Conservation (phyloP, 2,888 invertebrate genomes). For the Eucera pruinosa region DNA sequence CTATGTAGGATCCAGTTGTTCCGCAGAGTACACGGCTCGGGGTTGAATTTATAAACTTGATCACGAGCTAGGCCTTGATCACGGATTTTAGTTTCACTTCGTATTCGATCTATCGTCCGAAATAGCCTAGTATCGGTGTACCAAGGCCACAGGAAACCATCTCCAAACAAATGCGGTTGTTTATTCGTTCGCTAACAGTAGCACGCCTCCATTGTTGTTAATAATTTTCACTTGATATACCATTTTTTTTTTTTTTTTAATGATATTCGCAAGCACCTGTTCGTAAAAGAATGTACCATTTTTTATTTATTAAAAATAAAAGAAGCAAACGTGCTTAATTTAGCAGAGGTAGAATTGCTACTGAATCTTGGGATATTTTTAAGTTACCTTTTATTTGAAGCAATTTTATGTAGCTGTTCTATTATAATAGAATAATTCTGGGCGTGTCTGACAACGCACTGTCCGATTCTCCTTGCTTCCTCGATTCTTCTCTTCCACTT, state of each 20-base stretch:
- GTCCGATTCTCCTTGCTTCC: background rate
- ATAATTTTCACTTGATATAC: background rate
- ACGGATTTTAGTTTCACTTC: conserved; percentile 53
- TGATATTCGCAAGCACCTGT: too few species aligned
- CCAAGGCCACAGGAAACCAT: conserved; percentile 80
- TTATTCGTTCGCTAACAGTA: conserved; percentile 33
- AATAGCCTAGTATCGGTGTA: conserved; percentile 64
- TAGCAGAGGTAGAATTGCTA: too few species aligned
- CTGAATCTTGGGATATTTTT: too few species aligned
- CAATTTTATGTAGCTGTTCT: too few species aligned
- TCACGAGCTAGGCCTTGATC: conserved; percentile 59
- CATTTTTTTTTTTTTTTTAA: background rate
- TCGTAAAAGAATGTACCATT: too few species aligned
- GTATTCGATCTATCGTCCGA: conserved; percentile 63
- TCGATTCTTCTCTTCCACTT: too few species aligned
- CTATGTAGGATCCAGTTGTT: background rate
- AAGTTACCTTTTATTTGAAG: too few species aligned
- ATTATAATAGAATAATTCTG: background rate
- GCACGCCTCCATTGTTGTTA: conserved; percentile 9
- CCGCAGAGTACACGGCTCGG: background rate
- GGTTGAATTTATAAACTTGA: conserved; percentile 40
- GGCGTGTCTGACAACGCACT: background rate
- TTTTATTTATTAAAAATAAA: background rate
- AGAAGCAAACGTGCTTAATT: background rate
- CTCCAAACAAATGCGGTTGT: conserved; percentile 71